A percentile compares a stretch with the other conserved stretches of the same genome.
phyloP scores from a whole-genome alignment of 2,888 invertebrate genomes.

The Apomyelois bistriatella region DNA sequence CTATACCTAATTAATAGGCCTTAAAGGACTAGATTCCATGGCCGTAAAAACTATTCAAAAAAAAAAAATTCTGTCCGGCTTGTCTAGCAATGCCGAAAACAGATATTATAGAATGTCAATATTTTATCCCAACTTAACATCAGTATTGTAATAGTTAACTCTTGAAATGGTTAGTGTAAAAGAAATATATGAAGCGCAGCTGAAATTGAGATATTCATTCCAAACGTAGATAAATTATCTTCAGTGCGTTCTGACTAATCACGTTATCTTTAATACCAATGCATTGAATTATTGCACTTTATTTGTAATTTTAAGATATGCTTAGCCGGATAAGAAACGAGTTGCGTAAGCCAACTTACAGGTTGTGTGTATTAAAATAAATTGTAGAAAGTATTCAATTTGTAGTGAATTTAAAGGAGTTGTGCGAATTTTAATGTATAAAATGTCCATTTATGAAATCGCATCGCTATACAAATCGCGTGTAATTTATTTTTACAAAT shows the following conservation, averaged over 20 bases:
- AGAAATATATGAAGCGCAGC: conserved; percentile 9
- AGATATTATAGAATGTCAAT: no score
- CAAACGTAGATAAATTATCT: conserved; percentile 26
- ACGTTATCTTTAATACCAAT: neutral
- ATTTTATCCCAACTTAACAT: neutral
- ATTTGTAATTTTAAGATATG: conserved; percentile 10
- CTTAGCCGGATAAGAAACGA: conserved; percentile 50
- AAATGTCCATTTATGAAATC: conserved; percentile 4
- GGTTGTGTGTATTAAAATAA: conserved; percentile 65
- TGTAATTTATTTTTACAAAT: neutral
- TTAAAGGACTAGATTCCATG: no score
- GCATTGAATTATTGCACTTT: conserved; percentile 10
- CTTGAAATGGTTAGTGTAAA: conserved; percentile 15
- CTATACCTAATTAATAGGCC: no score
- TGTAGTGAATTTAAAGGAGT: conserved; percentile 20
- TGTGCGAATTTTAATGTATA: conserved; percentile 16
- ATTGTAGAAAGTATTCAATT: conserved; percentile 24
- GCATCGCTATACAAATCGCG: neutral
- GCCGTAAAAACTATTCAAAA: no score
- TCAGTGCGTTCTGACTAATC: conserved; percentile 29
- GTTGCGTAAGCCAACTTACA: conserved; percentile 59
- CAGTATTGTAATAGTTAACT: neutral
- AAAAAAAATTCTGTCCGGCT: neutral
- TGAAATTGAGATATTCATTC: conserved; percentile 18
- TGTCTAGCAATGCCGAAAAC: neutral